phyloP scores from a whole-genome alignment of 2,888 invertebrate genomes.

The Keiferia lycopersicella region DNA sequence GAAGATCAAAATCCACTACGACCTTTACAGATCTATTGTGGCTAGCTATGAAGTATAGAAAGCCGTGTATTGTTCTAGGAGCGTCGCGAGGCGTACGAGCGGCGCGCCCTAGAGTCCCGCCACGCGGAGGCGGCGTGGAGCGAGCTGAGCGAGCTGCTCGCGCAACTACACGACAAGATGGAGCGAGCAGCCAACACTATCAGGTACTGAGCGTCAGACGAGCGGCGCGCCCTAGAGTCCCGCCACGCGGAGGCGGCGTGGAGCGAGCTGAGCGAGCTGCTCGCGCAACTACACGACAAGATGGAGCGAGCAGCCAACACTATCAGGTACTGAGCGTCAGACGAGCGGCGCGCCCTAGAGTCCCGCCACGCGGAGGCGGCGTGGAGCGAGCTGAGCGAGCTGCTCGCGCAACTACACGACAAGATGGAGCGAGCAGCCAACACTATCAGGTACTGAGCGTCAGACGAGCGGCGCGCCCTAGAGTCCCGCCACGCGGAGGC shows the following conservation, averaged over 20 bases:
- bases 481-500: constrained; percentile 87
- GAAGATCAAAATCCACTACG: too few species aligned
- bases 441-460: constrained; percentile 83
- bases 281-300: constrained; percentile 87
- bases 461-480: too few species aligned
- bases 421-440: constrained; percentile 97
- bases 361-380: constrained; percentile 92
- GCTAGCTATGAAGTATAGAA: too few species aligned
- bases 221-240: constrained; percentile 87
- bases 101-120: constrained; percentile 86
- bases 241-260: constrained; percentile 92
- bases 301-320: constrained; percentile 97
- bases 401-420: constrained; percentile 85
- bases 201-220: constrained; percentile 85
- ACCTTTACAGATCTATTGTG: too few species aligned
- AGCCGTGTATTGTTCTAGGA: constrained; percentile 71
- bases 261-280: constrained; percentile 92
- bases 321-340: constrained; percentile 82
- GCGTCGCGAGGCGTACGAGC: constrained; percentile 87
- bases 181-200: constrained; percentile 97
- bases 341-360: constrained; percentile 87
- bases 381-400: constrained; percentile 93
- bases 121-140: constrained; percentile 94
- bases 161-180: constrained; percentile 95
- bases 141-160: constrained; percentile 92